Percentiles rank a stretch among this genome's conserved stretches.
Evolutionary conservation across 2,797 vertebrate genomes (phyloP).

Genomic region (Sternarchorhynchus goeldii): DNA sequence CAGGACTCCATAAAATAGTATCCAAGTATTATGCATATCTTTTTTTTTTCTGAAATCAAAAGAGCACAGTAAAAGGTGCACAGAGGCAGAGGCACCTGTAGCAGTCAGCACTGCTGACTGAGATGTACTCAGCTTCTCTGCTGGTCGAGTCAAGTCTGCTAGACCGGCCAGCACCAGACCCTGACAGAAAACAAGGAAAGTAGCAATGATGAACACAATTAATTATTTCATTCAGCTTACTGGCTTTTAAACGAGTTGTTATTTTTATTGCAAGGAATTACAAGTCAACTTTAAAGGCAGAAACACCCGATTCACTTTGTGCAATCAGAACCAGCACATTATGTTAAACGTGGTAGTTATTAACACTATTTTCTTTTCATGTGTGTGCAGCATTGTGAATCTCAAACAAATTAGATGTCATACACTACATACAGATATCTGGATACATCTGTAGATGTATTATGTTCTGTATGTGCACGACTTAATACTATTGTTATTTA

Average conservation of each 20-base stretch:
- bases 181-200: constrained; percentile 65
- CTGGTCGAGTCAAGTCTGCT: constrained; percentile 94
- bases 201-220: neutral
- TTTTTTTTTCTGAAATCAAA: no score
- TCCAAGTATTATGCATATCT: no score
- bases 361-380: neutral
- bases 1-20: neutral
- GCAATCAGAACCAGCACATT: neutral
- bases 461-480: no score
- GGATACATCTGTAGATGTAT: no score
- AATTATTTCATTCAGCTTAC: neutral
- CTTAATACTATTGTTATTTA: no score
- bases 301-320: no score
- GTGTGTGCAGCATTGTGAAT: neutral
- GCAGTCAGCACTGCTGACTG: constrained; percentile 92
- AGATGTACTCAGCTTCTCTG: constrained; percentile 91
- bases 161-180: constrained; percentile 90
- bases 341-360: neutral
- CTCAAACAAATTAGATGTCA: no score
- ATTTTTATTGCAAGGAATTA: no score
- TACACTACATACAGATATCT: no score
- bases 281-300: neutral
- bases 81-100: constrained; percentile 79
- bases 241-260: neutral
- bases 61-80: no score